These are phyloP conservation scores for Meriones psammophilus DNA, from an alignment of 2,797 vertebrate species.

Conservation along the genomic window DNA sequence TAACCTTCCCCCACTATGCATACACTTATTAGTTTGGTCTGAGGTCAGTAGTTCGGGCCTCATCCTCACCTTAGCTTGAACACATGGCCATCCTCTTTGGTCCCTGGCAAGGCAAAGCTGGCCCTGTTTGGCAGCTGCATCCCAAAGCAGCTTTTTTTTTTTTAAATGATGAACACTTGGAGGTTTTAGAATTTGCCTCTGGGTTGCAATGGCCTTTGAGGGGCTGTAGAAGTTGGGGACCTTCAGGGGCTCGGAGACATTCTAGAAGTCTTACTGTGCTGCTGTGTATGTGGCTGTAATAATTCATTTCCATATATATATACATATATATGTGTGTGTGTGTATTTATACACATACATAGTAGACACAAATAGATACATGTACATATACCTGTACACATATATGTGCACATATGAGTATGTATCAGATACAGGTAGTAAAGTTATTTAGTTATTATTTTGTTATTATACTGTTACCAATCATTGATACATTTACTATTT, in stretches of 20 bases:
- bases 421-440: neutral
- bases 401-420: neutral
- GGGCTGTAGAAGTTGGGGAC: neutral
- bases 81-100: neutral
- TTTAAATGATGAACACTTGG: neutral
- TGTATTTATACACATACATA: neutral
- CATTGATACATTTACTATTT: neutral
- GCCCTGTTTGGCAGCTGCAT: neutral
- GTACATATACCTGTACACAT: neutral
- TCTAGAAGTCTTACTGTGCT: neutral
- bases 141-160: neutral
- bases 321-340: neutral
- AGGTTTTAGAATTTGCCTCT: constrained; percentile 22
- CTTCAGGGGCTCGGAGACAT: neutral
- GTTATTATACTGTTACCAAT: neutral
- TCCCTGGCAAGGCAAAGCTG: neutral
- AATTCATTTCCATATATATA: neutral
- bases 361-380: neutral
- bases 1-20: neutral
- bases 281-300: neutral
- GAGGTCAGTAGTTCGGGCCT: neutral
- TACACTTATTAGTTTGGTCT: neutral
- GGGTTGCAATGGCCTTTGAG: neutral
- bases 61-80: neutral
- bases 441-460: neutral